Conservation (phyloP, 1,140 invertebrate genomes). For the Pseudomyrmex dendroicus region DNA sequence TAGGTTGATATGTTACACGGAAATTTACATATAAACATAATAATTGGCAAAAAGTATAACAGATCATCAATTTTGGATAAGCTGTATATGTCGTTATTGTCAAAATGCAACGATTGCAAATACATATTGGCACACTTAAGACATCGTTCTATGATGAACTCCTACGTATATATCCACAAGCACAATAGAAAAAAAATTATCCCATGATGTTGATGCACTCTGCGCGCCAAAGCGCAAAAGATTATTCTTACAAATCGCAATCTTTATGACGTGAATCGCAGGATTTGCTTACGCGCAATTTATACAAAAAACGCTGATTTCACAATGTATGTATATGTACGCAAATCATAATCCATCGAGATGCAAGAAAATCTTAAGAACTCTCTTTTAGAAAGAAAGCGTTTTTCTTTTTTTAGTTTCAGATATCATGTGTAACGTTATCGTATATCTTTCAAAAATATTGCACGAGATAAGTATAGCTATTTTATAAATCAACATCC, state of each 20-base stretch:
- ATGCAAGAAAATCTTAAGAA: conserved; percentile 12
- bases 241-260: conserved; percentile 31
- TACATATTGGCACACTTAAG: conserved; percentile 4
- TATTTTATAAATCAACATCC: not conserved
- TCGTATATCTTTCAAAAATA: not conserved
- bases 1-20: not conserved
- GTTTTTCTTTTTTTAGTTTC: not conserved
- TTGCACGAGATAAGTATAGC: not conserved
- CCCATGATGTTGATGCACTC: not conserved
- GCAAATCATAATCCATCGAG: not conserved
- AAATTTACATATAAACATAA: not conserved
- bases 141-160: not conserved
- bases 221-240: conserved; percentile 3
- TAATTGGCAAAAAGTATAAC: conserved; percentile 7
- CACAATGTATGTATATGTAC: not conserved
- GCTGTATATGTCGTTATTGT: not conserved
- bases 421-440: not conserved
- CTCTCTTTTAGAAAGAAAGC: not conserved
- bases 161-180: not conserved
- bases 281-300: conserved; percentile 19
- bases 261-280: conserved; percentile 2
- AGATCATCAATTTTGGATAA: conserved; percentile 8
- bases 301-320: conserved; percentile 27
- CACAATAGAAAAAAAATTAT: not conserved
- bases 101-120: not conserved